Conservation (phyloP, 2,888 invertebrate species). For the Acleris laterana region DNA sequence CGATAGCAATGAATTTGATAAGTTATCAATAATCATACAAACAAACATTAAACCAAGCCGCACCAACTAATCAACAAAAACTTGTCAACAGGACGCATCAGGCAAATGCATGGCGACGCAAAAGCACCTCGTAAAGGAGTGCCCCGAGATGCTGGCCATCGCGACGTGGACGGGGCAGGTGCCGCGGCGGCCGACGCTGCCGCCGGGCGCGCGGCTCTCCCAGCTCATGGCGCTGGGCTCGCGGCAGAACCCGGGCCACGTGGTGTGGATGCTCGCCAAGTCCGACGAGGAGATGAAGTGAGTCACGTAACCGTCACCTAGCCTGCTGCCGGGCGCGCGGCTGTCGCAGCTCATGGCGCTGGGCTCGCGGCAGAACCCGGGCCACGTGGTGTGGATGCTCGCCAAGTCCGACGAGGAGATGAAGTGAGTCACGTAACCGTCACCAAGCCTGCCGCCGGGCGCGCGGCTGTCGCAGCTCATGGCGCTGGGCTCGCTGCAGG, state of each 20-base stretch:
- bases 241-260: conserved; percentile 87
- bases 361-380: conserved; percentile 87
- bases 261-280: conserved; percentile 92
- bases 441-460: conserved; percentile 83
- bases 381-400: conserved; percentile 92
- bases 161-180: conserved; percentile 92
- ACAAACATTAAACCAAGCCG: too few species aligned
- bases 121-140: conserved; percentile 88
- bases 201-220: conserved; percentile 87
- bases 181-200: conserved; percentile 89
- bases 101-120: conserved; percentile 80
- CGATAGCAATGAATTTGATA: too few species aligned
- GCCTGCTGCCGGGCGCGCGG: conserved; percentile 87
- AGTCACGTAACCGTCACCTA: too few species aligned
- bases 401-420: conserved; percentile 91
- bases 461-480: conserved; percentile 89
- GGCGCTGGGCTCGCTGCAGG: conserved; percentile 88
- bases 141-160: conserved; percentile 92
- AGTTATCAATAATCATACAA: too few species aligned
- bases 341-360: conserved; percentile 91
- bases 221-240: conserved; percentile 92
- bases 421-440: conserved; percentile 76
- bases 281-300: conserved; percentile 91
- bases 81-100: conserved; percentile 70
- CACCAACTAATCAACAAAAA: background rate